phyloP scores from a whole-genome alignment of 2,888 invertebrate species.

The Drosophila phalerata region DNA sequence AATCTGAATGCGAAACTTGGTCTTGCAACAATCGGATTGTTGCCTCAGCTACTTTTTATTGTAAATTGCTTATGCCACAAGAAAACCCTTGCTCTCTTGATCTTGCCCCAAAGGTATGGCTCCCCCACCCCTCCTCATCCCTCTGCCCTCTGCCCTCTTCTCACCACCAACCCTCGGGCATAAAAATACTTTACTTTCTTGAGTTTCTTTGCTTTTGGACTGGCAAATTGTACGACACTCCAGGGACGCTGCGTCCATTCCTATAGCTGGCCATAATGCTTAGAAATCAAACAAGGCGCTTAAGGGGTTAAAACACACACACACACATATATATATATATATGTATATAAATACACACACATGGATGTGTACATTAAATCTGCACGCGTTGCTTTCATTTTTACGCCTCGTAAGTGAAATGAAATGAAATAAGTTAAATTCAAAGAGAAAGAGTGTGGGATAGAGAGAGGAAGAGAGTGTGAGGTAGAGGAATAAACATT shows the following conservation, averaged over 20 bases:
- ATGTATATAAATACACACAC: constrained; percentile 7
- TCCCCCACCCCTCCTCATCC: background rate
- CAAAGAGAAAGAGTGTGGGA: background rate
- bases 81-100: constrained; percentile 56
- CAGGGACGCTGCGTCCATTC: constrained; percentile 53
- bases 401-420: constrained; percentile 79
- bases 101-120: constrained; percentile 31
- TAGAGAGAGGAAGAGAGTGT: background rate
- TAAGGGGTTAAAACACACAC: constrained; percentile 61
- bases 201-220: constrained; percentile 23
- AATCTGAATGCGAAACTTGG: constrained; percentile 4
- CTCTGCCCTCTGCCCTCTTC: constrained; percentile 17
- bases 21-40: constrained; percentile 53
- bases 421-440: constrained; percentile 66
- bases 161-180: constrained; percentile 23
- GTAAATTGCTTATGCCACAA: constrained; percentile 78
- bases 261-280: constrained; percentile 64
- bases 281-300: constrained; percentile 72
- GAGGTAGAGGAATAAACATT: background rate
- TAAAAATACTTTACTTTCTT: constrained; percentile 54
- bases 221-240: constrained; percentile 77
- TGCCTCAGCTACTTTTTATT: constrained; percentile 73
- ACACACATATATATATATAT: constrained; percentile 18
- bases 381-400: constrained; percentile 71
- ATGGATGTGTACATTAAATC: constrained; percentile 33